Percentiles rank a stretch among this genome's conserved stretches.
phyloP scores from a whole-genome alignment of 2,888 invertebrate genomes.

The Idaea aversata region DNA sequence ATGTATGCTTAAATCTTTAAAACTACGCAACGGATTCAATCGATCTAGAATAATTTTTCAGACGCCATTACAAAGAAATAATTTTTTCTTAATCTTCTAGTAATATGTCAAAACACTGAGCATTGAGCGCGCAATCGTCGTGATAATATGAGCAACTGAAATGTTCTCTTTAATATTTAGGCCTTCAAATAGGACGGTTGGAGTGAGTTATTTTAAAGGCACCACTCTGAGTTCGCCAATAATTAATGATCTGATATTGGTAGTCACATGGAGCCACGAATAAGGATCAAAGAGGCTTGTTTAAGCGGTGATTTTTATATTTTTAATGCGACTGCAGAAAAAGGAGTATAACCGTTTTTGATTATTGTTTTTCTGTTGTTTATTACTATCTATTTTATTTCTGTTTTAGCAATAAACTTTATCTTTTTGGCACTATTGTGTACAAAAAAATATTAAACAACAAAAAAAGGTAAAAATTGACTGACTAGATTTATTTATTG shows the following conservation, averaged over 20 bases:
- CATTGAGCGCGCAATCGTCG: not conserved
- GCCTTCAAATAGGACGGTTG: slow-evolving; percentile 36
- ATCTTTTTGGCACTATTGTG: too few species aligned
- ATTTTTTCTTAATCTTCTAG: not conserved
- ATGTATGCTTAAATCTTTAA: too few species aligned
- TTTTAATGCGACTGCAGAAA: slow-evolving; percentile 5
- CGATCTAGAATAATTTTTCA: too few species aligned
- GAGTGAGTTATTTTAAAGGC: slow-evolving; percentile 46
- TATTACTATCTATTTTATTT: too few species aligned
- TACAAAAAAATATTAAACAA: too few species aligned
- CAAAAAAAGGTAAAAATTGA: too few species aligned
- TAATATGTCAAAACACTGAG: not conserved
- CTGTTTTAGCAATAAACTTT: too few species aligned
- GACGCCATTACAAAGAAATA: too few species aligned
- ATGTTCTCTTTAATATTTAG: slow-evolving; percentile 13
- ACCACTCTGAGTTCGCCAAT: slow-evolving; percentile 42
- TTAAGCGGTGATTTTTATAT: slow-evolving; percentile 9
- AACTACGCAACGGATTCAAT: too few species aligned
- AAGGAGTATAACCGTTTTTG: too few species aligned
- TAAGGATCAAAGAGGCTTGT: slow-evolving; percentile 10
- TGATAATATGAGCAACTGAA: not conserved
- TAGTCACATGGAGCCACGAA: slow-evolving; percentile 24
- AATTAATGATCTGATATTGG: slow-evolving; percentile 56
- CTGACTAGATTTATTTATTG: too few species aligned
- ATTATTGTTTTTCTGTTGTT: too few species aligned